A percentile compares a stretch with the other conserved stretches of the same genome.
phyloP scores from a whole-genome alignment of 1,140 invertebrate species.

The Drosophila biarmipes region DNA sequence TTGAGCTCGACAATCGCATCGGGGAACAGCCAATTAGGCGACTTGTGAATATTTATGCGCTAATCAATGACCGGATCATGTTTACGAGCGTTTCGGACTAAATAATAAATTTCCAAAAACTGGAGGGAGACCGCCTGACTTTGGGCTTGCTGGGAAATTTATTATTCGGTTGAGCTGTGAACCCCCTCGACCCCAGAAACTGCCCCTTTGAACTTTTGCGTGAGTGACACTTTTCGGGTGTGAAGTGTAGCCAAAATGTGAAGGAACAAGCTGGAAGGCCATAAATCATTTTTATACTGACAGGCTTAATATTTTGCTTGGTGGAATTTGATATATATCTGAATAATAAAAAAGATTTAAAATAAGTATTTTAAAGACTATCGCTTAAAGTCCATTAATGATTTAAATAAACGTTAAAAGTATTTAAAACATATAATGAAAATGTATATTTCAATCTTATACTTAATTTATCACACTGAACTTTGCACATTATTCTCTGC shows the following conservation, averaged over 20 bases:
- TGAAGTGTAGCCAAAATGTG: conserved; percentile 27
- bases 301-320: conserved; percentile 11
- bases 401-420: too few relatives aligned
- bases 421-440: not conserved
- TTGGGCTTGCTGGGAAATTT: conserved; percentile 34
- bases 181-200: conserved; percentile 10
- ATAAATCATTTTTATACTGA: conserved; percentile 39
- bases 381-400: too few relatives aligned
- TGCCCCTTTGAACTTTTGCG: conserved; percentile 17
- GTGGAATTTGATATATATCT: conserved; percentile 17
- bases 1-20: conserved; percentile 1
- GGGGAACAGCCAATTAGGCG: conserved; percentile 35
- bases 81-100: conserved; percentile 43
- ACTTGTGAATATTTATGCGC: conserved; percentile 70
- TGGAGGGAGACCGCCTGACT: conserved; percentile 12
- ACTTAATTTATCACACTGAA: not conserved
- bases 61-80: conserved; percentile 58
- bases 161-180: conserved; percentile 22
- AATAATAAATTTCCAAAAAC: conserved; percentile 36
- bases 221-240: conserved; percentile 40
- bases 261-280: conserved; percentile 5
- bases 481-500: not conserved
- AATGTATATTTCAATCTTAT: not conserved
- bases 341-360: not conserved
- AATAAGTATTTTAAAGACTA: not conserved